These are phyloP conservation scores for Rhombomys opimus DNA, from an alignment of 2,113 vertebrate species.

Conservation along the genomic window DNA sequence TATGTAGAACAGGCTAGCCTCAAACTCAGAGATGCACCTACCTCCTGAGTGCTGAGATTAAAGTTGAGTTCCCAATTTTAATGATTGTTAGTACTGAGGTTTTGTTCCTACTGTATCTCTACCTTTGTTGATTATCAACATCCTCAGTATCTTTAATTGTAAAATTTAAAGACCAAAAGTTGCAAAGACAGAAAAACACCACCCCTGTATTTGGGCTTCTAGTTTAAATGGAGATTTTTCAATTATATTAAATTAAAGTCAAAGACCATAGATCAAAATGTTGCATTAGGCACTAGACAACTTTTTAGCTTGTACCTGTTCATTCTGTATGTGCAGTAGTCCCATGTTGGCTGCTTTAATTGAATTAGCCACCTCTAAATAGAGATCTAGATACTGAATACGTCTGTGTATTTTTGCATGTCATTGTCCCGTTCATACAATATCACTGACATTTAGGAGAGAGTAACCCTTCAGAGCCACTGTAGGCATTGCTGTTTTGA, in stretches of 20 bases:
- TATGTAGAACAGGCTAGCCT: neutral
- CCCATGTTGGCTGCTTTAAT: neutral
- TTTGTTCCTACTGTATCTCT: neutral
- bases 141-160: conserved; percentile 19
- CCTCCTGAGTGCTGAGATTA: neutral
- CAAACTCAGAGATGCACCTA: neutral
- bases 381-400: neutral
- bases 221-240: conserved; percentile 9
- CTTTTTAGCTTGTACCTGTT: neutral
- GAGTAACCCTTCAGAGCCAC: neutral
- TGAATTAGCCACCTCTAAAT: neutral
- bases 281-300: neutral
- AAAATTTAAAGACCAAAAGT: conserved; percentile 57
- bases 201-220: neutral
- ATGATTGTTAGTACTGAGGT: neutral
- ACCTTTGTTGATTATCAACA: neutral
- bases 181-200: conserved; percentile 23
- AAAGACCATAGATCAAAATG: conserved; percentile 31
- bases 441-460: neutral
- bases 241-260: conserved; percentile 18
- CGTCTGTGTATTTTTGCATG: neutral
- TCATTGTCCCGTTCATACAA: neutral
- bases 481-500: neutral
- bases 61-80: neutral
- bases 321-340: neutral